Evolutionary conservation across 2,888 invertebrate species (phyloP).

Genomic region (Calliopum simillimum): DNA sequence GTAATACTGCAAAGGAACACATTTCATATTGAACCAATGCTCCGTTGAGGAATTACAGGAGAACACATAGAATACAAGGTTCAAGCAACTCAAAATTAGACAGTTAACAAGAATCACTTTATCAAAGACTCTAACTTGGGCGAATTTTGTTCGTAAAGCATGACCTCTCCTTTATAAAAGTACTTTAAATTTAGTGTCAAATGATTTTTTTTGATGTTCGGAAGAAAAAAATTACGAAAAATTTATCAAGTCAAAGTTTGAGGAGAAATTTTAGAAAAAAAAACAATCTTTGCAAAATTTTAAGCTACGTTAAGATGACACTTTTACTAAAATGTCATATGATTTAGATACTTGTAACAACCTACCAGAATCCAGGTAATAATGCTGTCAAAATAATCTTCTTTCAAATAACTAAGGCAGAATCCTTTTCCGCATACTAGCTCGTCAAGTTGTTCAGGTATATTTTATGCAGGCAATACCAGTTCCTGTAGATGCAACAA

Average conservation of each 20-base stretch:
- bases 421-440: conserved; percentile 37
- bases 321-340: conserved; percentile 48
- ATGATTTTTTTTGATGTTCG: no score
- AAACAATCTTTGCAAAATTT: conserved; percentile 34
- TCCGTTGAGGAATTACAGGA: no score
- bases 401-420: not conserved
- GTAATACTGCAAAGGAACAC: no score
- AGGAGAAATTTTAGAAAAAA: conserved; percentile 32
- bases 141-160: no score
- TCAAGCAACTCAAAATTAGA: no score
- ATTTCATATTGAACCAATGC: no score
- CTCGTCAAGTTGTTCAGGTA: conserved; percentile 51
- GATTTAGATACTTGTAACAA: conserved; percentile 47
- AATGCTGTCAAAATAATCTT: not conserved
- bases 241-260: conserved; percentile 23
- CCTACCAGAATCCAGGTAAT: conserved; percentile 49
- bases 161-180: no score
- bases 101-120: no score
- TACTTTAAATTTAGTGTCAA: no score
- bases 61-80: no score
- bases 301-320: conserved; percentile 33
- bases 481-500: conserved; percentile 44
- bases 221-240: conserved; percentile 16
- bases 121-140: no score
- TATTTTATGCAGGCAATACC: conserved; percentile 46